Evolutionary conservation across 2,888 invertebrate genomes (phyloP).

Genomic region (Busseola fusca): DNA sequence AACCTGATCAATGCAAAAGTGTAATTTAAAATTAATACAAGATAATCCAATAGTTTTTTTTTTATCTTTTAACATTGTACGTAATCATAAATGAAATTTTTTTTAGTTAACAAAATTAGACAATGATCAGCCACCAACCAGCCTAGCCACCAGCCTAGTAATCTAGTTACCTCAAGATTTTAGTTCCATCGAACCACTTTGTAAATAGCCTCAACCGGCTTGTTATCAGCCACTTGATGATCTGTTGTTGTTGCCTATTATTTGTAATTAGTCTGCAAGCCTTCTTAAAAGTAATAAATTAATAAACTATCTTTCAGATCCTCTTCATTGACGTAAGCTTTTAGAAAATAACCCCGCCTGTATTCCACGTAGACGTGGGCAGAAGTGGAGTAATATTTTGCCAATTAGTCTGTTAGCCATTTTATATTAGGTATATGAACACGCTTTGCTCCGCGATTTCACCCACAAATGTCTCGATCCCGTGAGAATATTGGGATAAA

Average conservation of each 20-base stretch:
- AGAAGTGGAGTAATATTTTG: background rate
- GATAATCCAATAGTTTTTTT: background rate
- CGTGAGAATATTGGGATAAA: too few species aligned
- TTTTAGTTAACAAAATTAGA: background rate
- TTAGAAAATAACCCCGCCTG: background rate
- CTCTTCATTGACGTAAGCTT: background rate
- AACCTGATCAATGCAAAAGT: background rate
- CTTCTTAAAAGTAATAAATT: too few species aligned
- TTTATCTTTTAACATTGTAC: too few species aligned
- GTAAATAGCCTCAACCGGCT: background rate
- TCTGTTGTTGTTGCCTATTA: too few species aligned
- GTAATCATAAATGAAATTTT: background rate
- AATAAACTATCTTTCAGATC: slow-evolving; percentile 1
- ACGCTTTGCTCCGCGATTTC: too few species aligned
- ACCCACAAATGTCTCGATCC: too few species aligned
- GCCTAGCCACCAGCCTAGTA: background rate
- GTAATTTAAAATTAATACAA: background rate
- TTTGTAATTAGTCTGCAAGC: too few species aligned
- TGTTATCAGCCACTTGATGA: too few species aligned
- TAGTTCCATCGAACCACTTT: slow-evolving; percentile 6
- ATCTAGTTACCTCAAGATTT: slow-evolving; percentile 5
- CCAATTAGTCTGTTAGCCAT: background rate
- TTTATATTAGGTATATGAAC: background rate
- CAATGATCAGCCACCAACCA: background rate
- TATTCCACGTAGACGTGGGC: background rate